phyloP scores from a whole-genome alignment of 2,113 vertebrate species.

The Planiliza haematocheilus region DNA sequence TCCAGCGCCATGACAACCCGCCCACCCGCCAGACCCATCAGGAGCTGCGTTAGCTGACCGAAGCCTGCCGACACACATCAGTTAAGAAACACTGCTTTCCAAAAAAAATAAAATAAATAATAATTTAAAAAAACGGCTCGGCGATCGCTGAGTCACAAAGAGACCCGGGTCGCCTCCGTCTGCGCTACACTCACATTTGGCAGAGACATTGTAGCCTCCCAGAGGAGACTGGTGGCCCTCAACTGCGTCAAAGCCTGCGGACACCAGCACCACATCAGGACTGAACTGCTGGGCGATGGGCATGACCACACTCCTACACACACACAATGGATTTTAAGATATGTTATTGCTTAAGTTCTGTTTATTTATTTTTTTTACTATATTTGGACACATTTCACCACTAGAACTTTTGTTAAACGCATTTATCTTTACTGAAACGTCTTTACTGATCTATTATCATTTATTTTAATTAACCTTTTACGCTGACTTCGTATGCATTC shows the following conservation, averaged over 20 bases:
- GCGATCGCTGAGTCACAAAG: not conserved
- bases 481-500: too few species aligned
- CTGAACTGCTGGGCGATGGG: slow-evolving; percentile 77
- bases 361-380: not conserved
- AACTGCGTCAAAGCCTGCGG: slow-evolving; percentile 76
- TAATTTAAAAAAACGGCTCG: too few species aligned
- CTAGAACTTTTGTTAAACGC: too few species aligned
- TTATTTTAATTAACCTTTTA: not conserved
- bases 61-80: slow-evolving; percentile 65
- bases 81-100: not conserved
- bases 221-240: slow-evolving; percentile 80
- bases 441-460: too few species aligned
- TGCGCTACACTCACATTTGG: slow-evolving; percentile 69
- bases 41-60: slow-evolving; percentile 73
- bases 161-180: too few species aligned
- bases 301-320: slow-evolving; percentile 74
- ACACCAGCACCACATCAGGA: slow-evolving; percentile 80
- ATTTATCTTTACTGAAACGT: too few species aligned
- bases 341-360: not conserved
- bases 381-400: too few species aligned
- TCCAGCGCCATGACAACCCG: slow-evolving; percentile 78
- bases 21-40: slow-evolving; percentile 77
- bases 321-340: slow-evolving; percentile 24
- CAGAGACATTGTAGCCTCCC: slow-evolving; percentile 77
- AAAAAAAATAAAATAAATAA: too few species aligned